Percentiles rank a stretch among this genome's conserved stretches.
Evolutionary conservation across 2,797 vertebrate genomes (phyloP).

Genomic region (Anniella stebbinsi): DNA sequence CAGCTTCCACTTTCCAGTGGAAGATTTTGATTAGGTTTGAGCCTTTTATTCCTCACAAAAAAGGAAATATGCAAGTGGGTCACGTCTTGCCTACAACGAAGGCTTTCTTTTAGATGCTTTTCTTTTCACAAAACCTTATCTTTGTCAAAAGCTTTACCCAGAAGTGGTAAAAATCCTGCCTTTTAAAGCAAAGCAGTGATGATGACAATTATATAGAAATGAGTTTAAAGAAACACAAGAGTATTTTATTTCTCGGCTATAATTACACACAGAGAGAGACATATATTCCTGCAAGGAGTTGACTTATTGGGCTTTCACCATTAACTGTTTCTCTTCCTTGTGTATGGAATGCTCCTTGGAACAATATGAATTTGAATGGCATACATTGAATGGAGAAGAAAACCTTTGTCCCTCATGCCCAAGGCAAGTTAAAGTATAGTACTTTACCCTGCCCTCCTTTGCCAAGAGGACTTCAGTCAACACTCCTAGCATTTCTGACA

Average conservation of each 20-base stretch:
- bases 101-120: conserved; percentile 50
- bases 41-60: conserved; percentile 57
- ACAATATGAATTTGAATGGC: conserved; percentile 58
- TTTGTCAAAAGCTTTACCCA: conserved; percentile 47
- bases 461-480: conserved; percentile 62
- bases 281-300: conserved; percentile 22
- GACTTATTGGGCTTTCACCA: conserved; percentile 46
- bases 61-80: conserved; percentile 27
- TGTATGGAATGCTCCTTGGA: conserved; percentile 44
- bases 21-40: conserved; percentile 65
- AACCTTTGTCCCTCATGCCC: conserved; percentile 41
- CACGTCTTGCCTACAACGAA: conserved; percentile 41
- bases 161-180: conserved; percentile 27
- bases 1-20: conserved; percentile 65
- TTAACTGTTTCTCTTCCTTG: conserved; percentile 45
- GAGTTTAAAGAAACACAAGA: conserved; percentile 43
- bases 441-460: conserved; percentile 23
- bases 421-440: conserved; percentile 56
- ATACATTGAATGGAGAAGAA: conserved; percentile 62
- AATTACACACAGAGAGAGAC: conserved; percentile 5
- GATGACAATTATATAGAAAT: conserved; percentile 39
- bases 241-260: conserved; percentile 48
- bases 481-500: conserved; percentile 62
- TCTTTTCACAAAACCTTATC: conserved; percentile 48
- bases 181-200: conserved; percentile 50